Evolutionary conservation across 2,888 invertebrate species (phyloP), one percentile per base, ranked within the genome.

Genomic region (Tenthredo amoena): DNA sequence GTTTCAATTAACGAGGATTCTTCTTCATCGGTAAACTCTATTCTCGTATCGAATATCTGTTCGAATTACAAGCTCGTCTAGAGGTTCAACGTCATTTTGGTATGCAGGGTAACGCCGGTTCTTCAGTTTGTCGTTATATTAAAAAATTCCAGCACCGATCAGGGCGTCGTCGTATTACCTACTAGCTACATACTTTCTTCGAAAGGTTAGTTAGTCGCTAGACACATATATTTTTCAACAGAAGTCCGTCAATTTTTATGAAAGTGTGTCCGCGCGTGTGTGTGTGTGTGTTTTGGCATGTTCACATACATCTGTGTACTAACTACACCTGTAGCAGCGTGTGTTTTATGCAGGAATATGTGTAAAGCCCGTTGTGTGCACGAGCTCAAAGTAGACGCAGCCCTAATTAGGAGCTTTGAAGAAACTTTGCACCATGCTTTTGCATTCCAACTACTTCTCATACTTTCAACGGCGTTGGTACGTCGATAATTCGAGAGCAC

Each of bases 351-450:
- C 12, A 5, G 15, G 34, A 18, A 7, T 34, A 34, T 68, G 68
- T 68, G 34, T 68, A 18, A 15, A 34, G 31, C 34, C 34, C 50
- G 21, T 34, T 77, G 55, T 77, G 77, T 50, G 77, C 9, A 55
- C 50, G 31, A 77, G 50, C 31, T 55, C 55, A 50, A 34, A 55
- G 77, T 77, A 50, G 77, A 77, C 77, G 55, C 6, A n/a, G 31
- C 47, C 55, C 77, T 77, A 77, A 77, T 77, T 77, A 77, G 50
- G 31, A 77, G 77, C 77, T 77, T 77, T 77, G 77, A 77, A 77
- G 77, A 55, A 77, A 77, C 77, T 77, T 77, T 77, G 34, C 31
- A 40, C 77, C 77, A 18, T 55, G 31, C 50, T 77, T n/a, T 50
- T 77, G 77, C 77, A 77, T 50, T 77, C 55, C 55, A 77, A 77